Percentiles rank a stretch among this genome's conserved stretches.
phyloP scores from a whole-genome alignment of 2,888 invertebrate genomes.

The Lithophane semibrunnea region DNA sequence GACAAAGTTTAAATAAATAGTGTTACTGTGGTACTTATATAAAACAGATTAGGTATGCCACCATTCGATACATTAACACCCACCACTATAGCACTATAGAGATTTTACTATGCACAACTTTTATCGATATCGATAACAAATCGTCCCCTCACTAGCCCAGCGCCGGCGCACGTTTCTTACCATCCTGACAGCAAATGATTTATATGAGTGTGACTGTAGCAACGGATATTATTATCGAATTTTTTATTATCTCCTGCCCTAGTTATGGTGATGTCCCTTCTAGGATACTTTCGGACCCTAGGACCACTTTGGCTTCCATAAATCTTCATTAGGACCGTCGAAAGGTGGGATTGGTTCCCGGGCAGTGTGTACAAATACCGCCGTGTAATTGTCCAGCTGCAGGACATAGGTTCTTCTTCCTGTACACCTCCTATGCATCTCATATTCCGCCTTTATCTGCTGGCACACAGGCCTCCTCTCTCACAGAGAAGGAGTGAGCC shows the following conservation, averaged over 20 bases:
- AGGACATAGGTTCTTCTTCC: neutral
- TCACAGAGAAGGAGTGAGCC: neutral
- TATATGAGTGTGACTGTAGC: constrained; percentile 75
- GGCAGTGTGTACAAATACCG: neutral
- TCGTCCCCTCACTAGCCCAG: constrained; percentile 57
- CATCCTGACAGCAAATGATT: constrained; percentile 78
- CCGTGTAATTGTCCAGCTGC: neutral
- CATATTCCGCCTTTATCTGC: neutral
- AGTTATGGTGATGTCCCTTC: constrained; percentile 47
- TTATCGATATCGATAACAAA: constrained; percentile 34
- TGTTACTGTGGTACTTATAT: no score
- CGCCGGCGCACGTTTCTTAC: constrained; percentile 71
- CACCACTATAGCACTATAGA: neutral
- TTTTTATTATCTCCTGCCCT: constrained; percentile 64
- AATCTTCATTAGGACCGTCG: constrained; percentile 38
- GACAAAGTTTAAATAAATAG: no score
- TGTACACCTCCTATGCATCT: no score
- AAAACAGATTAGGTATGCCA: no score
- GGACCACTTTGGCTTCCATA: constrained; percentile 30
- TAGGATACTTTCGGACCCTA: constrained; percentile 24
- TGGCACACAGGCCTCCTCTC: neutral
- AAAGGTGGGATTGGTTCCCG: constrained; percentile 1
- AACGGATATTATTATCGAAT: constrained; percentile 67
- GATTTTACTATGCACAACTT: neutral
- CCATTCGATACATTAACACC: no score